These are phyloP conservation scores for Hoplodrina blanda DNA, from an alignment of 2,888 invertebrate genomes.

Conservation along the genomic window DNA sequence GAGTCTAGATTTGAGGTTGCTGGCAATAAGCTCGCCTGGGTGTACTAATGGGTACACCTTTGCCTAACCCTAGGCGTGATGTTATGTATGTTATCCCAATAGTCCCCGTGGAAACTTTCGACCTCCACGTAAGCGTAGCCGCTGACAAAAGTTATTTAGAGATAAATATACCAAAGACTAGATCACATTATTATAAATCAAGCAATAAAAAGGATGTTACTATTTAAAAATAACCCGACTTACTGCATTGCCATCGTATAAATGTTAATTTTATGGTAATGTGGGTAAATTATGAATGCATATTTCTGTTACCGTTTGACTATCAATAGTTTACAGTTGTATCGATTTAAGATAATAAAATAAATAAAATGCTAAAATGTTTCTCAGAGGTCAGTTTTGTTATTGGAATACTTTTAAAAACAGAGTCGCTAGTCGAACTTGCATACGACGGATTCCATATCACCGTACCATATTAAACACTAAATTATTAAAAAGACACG, in stretches of 20 bases:
- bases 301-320: constrained; percentile 14
- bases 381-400: constrained; percentile 13
- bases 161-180: neutral
- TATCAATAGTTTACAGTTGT: constrained; percentile 38
- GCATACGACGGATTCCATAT: no score
- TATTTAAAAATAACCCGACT: constrained; percentile 6
- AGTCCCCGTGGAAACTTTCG: no score
- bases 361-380: constrained; percentile 9
- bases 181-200: neutral
- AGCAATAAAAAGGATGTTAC: neutral
- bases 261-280: constrained; percentile 20
- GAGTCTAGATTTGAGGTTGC: no score
- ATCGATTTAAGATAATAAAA: constrained; percentile 6
- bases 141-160: neutral
- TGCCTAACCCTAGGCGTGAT: no score
- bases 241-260: neutral
- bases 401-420: neutral
- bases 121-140: no score
- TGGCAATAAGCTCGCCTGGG: no score
- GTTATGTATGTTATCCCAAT: no score
- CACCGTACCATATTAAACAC: no score
- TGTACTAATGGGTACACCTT: no score
- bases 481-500: no score
- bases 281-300: neutral
- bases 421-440: no score